Evolutionary conservation across 2,888 invertebrate species (phyloP), one percentile per base, ranked within the genome.

Genomic region (Euzophera pinguis): DNA sequence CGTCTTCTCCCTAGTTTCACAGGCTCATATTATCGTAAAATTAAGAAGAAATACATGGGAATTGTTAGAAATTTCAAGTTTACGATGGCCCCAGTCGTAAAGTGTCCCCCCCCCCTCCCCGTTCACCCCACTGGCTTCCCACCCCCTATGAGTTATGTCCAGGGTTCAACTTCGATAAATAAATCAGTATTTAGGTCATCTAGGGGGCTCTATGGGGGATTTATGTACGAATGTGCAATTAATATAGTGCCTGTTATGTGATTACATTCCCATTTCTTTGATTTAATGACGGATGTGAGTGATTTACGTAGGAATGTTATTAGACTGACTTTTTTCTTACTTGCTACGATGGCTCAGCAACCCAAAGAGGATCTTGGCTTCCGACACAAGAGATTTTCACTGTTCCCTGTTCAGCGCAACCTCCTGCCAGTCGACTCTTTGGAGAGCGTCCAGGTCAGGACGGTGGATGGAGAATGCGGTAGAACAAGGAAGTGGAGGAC

Each of bases 151-250:
- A 77, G 67, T 73, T 71, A 74, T 69, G 69, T 64, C 52, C 65
- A 61, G 65, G 72, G 71, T 65, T 65, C 68, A 67, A 57, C 60
- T 60, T 63, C 62, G 71, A 71, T 75, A 75, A 75, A 78, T 79
- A 78, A 75, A 77, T 79, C 75, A 71, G 67, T 69, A 72, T 76
- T 72, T 75, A 71, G 77, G 73, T 69, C 73, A 73, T 73, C 65
- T 67, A 67, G 61, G 64, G 73, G 72, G 56, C 65, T 62, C 71
- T 68, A 72, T 71, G 70, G 68, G 61, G 64, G 65, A 57, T 61
- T 69, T 62, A 64, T 61, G 61, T 63, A 61, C 53, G 51, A 58
- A 48, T 54, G 60, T 55, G 59, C 56, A 61, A 71, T 73, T 71
- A 69, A 73, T 71, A 71, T 65, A 57, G 49, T 41, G 55, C 55